These are phyloP conservation scores for Tachysurus vachellii DNA, from an alignment of 2,113 vertebrate genomes.

Conservation along the genomic window DNA sequence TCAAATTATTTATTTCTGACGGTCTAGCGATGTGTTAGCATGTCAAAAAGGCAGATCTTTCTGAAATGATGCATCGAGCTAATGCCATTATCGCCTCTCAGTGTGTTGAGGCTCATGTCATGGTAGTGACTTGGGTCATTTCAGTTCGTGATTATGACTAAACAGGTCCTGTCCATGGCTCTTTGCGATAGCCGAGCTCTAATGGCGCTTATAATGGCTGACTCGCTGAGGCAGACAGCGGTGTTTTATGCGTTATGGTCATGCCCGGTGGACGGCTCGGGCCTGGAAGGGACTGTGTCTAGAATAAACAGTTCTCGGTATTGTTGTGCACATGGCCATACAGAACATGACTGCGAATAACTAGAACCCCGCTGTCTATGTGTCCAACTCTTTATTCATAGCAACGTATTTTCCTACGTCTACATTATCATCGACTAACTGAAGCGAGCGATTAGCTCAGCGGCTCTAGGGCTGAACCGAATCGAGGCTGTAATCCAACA, in stretches of 20 bases:
- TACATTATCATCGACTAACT: slow-evolving; percentile 23
- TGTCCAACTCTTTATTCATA: slow-evolving; percentile 38
- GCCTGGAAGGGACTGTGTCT: slow-evolving; percentile 66
- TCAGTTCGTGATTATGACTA: slow-evolving; percentile 66
- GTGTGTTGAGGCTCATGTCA: slow-evolving; percentile 7
- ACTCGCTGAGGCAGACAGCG: slow-evolving; percentile 41
- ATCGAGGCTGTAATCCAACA: neutral
- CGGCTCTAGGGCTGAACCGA: neutral
- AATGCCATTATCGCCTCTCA: slow-evolving; percentile 39
- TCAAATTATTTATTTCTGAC: slow-evolving; percentile 22
- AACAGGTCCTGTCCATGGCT: slow-evolving; percentile 49
- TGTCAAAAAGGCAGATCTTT: slow-evolving; percentile 18
- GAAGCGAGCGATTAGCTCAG: slow-evolving; percentile 12
- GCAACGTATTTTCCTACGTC: slow-evolving; percentile 29
- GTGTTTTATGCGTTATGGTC: slow-evolving; percentile 67
- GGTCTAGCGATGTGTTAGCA: slow-evolving; percentile 29
- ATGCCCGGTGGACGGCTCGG: slow-evolving; percentile 64
- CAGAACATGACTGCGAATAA: slow-evolving; percentile 75
- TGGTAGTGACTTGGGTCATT: slow-evolving; percentile 58
- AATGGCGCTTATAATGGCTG: slow-evolving; percentile 49
- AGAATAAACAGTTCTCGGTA: slow-evolving; percentile 66
- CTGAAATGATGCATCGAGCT: slow-evolving; percentile 53
- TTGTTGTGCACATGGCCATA: slow-evolving; percentile 52
- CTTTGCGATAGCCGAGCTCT: slow-evolving; percentile 47
- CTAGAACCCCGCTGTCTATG: slow-evolving; percentile 49